Percentiles rank a stretch among this genome's conserved stretches.
Conservation (phyloP, 2,113 vertebrate genomes). For the Dendropsophus ebraccatus region DNA sequence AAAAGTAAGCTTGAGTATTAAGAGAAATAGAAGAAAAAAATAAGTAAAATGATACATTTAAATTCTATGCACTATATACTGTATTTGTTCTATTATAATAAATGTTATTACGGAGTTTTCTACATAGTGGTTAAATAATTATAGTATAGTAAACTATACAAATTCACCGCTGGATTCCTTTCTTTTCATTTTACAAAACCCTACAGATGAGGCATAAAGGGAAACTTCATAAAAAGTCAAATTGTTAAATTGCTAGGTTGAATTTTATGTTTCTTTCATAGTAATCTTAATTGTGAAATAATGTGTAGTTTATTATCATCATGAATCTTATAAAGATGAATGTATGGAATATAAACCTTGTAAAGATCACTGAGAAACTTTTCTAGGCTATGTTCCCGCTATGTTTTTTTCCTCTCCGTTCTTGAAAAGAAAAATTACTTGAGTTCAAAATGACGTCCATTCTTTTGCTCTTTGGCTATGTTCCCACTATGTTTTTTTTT, state of each 20-base stretch:
- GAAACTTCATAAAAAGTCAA: background rate
- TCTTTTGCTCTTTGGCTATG: no score
- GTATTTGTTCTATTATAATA: background rate
- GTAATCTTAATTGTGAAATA: background rate
- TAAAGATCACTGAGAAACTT: no score
- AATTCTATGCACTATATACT: background rate
- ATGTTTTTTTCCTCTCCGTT: no score
- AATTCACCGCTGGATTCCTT: background rate
- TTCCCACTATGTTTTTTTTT: no score
- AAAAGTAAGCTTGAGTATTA: background rate
- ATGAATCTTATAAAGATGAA: no score
- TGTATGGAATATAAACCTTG: no score
- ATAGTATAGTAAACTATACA: background rate
- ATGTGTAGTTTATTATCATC: no score
- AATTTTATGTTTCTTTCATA: background rate
- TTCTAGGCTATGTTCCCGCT: no score
- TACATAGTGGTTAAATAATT: background rate
- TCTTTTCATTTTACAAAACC: background rate
- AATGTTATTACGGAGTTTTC: background rate
- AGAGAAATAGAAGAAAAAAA: constrained; percentile 1
- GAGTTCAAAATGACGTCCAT: no score
- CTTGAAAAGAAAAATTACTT: no score
- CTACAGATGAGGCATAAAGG: background rate
- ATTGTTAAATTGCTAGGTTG: background rate
- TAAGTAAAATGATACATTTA: constrained; percentile 16